Evolutionary conservation across 2,888 invertebrate species (phyloP).

Genomic region (Calameuta pallipes): DNA sequence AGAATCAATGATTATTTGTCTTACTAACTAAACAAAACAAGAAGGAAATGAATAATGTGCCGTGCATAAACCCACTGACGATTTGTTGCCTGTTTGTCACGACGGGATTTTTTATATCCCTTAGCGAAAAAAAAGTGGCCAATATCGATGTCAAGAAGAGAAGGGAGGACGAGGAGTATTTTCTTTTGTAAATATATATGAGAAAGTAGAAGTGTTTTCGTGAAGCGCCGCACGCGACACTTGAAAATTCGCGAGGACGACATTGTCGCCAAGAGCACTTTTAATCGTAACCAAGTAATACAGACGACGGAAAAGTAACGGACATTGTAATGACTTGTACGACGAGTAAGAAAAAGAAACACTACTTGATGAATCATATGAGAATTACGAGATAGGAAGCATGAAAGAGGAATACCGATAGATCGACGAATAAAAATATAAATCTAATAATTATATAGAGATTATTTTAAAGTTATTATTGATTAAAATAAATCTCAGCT

Average conservation of each 20-base stretch:
- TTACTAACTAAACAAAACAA: background rate
- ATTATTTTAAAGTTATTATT: conserved; percentile 63
- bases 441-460: conserved; percentile 58
- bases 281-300: background rate
- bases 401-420: conserved; percentile 22
- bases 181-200: background rate
- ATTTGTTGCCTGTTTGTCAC: background rate
- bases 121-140: background rate
- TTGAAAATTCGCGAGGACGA: background rate
- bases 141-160: background rate
- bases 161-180: background rate
- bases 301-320: background rate
- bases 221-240: background rate
- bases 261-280: background rate
- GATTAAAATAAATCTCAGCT: conserved; percentile 63
- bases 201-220: background rate
- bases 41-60: background rate
- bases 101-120: background rate
- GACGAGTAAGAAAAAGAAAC: background rate
- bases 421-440: conserved; percentile 17
- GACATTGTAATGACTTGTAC: background rate
- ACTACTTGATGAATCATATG: background rate
- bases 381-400: conserved; percentile 25
- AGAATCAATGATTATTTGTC: background rate
- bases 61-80: background rate